Base-by-base conservation (phyloP, 2,888 invertebrate species). In the Andrena chrysosceles region DNA sequence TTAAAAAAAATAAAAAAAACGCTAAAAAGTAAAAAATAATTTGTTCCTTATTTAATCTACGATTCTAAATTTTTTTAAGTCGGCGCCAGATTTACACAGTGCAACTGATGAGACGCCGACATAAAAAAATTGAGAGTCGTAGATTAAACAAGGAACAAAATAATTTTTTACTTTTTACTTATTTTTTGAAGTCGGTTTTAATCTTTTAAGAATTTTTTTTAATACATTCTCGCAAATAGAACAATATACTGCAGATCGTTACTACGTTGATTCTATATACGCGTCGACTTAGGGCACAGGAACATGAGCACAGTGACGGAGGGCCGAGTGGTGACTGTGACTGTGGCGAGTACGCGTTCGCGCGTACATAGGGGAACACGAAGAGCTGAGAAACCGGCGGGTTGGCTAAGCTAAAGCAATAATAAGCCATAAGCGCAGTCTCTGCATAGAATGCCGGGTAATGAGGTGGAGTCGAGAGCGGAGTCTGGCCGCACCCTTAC, bases 391-490 rank as follows among this genome's bases (percentile, higher is more conserved):
- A 87, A 82, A 86, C 83, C 85, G 86, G 88, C 87, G 90, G 86
- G 89, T 88, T 89, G 89, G 90, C 89, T 89, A 89, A 91, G 91
- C 90, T 85, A 89, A 91, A 91, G 93, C 93, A 93, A 93, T 93
- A 93, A 94, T 93, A 93, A 93, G 93, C 93, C 90, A 93, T 93
- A 93, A 93, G 93, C 93, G 93, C 90, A 90, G 89, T 93, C 92
- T 91, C 93, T 93, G 94, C 94, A 94, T 93, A 93, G 94, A 94
- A 94, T 93, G 94, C 93, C 90, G 92, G 93, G 93, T 94, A 94
- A 94, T 94, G 94, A 94, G 94, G 93, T 93, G 93, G 93, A 93
- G 93, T 93, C 93, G 92, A 90, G 92, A 91, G 87, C 89, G 87
- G 88, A 91, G 92, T 90, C 91, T 91, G 92, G 93, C 93, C 93